phyloP scores from a whole-genome alignment of 2,113 vertebrate species.

The Echinops telfairi region DNA sequence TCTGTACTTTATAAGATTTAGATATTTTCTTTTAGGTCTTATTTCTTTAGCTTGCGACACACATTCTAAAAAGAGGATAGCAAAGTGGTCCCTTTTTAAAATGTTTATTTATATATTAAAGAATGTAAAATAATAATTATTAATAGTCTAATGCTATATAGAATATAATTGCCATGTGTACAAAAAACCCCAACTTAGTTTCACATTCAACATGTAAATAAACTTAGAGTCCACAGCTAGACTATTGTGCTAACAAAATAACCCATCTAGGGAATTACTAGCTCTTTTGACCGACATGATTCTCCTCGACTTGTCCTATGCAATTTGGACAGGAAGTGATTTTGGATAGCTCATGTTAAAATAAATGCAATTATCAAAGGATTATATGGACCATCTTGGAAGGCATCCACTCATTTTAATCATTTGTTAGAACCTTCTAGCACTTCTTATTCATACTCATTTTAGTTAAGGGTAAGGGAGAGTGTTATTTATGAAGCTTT shows the following conservation, averaged over 20 bases:
- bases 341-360: slow-evolving; percentile 80
- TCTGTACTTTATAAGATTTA: neutral
- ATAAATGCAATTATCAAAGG: slow-evolving; percentile 80
- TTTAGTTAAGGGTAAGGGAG: neutral
- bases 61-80: neutral
- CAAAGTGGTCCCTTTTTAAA: slow-evolving; percentile 34
- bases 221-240: slow-evolving; percentile 13
- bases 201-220: neutral
- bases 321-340: slow-evolving; percentile 70
- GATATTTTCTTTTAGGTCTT: neutral
- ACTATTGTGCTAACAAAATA: slow-evolving; percentile 54
- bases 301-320: slow-evolving; percentile 72
- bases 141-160: neutral
- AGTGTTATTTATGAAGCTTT: too few species aligned
- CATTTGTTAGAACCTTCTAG: slow-evolving; percentile 79
- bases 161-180: neutral
- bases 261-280: slow-evolving; percentile 6
- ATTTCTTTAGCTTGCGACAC: neutral
- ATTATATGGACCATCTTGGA: slow-evolving; percentile 69
- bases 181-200: neutral
- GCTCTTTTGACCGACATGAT: slow-evolving; percentile 55
- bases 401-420: slow-evolving; percentile 80
- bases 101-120: neutral
- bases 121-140: slow-evolving; percentile 27
- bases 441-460: slow-evolving; percentile 53